Evolutionary conservation across 2,888 invertebrate species (phyloP).

Genomic region (Drosophila melanosoma): DNA sequence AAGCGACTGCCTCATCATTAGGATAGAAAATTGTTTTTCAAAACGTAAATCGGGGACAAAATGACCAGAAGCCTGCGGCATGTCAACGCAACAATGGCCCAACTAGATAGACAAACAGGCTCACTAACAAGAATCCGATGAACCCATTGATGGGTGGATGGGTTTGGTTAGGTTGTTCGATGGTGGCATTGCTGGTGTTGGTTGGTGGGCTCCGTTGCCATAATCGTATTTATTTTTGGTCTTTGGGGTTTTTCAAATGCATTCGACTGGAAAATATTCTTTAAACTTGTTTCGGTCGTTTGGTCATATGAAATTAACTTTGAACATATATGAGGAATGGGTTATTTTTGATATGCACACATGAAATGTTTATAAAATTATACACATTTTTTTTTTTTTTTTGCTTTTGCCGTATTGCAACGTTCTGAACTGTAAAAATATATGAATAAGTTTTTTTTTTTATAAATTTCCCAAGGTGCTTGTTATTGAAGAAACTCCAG

Average conservation of each 20-base stretch:
- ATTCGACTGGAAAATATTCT: constrained; percentile 68
- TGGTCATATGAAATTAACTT: constrained; percentile 55
- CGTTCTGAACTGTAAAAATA: constrained; percentile 10
- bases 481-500: constrained; percentile 7
- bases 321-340: constrained; percentile 49
- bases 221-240: constrained; percentile 73
- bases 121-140: constrained; percentile 13
- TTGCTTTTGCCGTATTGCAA: neutral
- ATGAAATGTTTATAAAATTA: neutral
- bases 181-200: constrained; percentile 3
- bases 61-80: constrained; percentile 71
- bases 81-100: constrained; percentile 59
- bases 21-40: constrained; percentile 71
- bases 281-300: constrained; percentile 55
- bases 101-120: constrained; percentile 55
- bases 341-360: constrained; percentile 17
- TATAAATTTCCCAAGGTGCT: constrained; percentile 50
- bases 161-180: constrained; percentile 2
- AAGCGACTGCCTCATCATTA: constrained; percentile 64
- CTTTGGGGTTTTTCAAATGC: constrained; percentile 62
- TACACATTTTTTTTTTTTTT: neutral
- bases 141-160: neutral
- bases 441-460: constrained; percentile 27
- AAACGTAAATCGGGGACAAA: constrained; percentile 75
- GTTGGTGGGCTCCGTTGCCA: constrained; percentile 33